phyloP scores from a whole-genome alignment of 2,113 vertebrate genomes.

The Sigmodon hispidus region DNA sequence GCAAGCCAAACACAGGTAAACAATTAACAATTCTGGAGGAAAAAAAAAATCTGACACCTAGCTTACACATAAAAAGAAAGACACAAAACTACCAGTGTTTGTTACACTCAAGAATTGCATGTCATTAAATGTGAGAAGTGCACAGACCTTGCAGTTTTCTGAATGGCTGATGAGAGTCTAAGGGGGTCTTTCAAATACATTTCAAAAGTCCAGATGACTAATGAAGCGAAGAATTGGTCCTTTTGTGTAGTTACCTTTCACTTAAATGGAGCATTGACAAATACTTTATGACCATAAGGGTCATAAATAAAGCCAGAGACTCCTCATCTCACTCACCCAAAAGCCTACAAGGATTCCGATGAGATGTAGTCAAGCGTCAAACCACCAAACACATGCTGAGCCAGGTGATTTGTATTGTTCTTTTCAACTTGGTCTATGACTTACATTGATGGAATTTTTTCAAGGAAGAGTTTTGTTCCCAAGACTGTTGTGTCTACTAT shows the following conservation, averaged over 20 bases:
- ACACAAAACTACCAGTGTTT: not conserved
- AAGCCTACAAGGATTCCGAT: not conserved
- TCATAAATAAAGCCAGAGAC: not conserved
- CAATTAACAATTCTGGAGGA: not conserved
- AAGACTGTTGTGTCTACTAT: not conserved
- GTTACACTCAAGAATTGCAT: not conserved
- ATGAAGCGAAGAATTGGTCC: not conserved
- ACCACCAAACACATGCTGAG: not conserved
- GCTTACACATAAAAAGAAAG: not conserved
- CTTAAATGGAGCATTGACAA: not conserved
- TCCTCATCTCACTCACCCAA: not conserved
- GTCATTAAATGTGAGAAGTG: not conserved
- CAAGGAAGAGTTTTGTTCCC: not conserved
- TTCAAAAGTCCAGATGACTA: slow-evolving; percentile 4
- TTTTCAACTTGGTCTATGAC: not conserved
- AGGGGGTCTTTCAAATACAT: not conserved
- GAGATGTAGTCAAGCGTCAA: not conserved
- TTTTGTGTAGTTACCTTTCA: slow-evolving; percentile 23
- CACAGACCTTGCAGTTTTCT: not conserved
- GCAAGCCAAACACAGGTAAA: not conserved
- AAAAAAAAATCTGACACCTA: not conserved
- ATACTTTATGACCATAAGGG: not conserved
- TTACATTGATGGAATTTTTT: not conserved
- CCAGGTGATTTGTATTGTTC: not conserved
- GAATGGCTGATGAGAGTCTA: not conserved